Evolutionary conservation across 2,888 invertebrate genomes (phyloP), one percentile per base, ranked within the genome.

Genomic region (Megaustenia siamemsis): DNA sequence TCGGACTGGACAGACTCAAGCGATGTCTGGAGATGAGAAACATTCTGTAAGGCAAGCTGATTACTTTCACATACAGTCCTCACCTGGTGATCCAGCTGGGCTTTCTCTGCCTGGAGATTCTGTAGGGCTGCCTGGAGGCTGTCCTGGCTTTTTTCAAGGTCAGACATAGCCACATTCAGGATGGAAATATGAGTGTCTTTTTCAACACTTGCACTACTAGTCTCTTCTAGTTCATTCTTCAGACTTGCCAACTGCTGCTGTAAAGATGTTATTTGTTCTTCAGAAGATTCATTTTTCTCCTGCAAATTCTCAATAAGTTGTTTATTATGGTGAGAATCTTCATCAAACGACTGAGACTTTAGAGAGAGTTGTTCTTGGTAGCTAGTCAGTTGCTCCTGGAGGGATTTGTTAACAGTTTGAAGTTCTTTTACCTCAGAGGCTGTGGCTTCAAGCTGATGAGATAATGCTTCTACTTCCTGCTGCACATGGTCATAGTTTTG

Each of bases 31-130:
- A 87, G 85, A 71, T 78, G 60, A 43, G 86, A 75, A 56, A 86
- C 86, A 71, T 89, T 88, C 82, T 87, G 88, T 82, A 87, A 87
- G 32, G 87, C 82, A 82, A 88, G 79, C 81, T 88, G 60, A 85
- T 88, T 87, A 89, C 82, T 86, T 80, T 88, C 88, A 86, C 85
- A 86, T 76, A 89, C 83, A 69, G 80, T 73, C 84, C 88, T 88
- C 88, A 89, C 88, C 87, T 89, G 85, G 53, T 86, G 86, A 15
- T 84, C 78, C 85, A 83, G 81, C 56, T 86, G 84, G 40, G 77
- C 86, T 45, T 87, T 87, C 66, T 88, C 87, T 75, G 86, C 86
- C 43, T 87, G 83, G n/a, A 88, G 73, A 24, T 82, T 84, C 71
- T 63, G 79, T 18, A 73, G 53, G 49, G 84, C 32, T 63, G 79